These are phyloP conservation scores for Tragulus kanchil DNA, from an alignment of 2,113 vertebrate genomes.

Conservation along the genomic window DNA sequence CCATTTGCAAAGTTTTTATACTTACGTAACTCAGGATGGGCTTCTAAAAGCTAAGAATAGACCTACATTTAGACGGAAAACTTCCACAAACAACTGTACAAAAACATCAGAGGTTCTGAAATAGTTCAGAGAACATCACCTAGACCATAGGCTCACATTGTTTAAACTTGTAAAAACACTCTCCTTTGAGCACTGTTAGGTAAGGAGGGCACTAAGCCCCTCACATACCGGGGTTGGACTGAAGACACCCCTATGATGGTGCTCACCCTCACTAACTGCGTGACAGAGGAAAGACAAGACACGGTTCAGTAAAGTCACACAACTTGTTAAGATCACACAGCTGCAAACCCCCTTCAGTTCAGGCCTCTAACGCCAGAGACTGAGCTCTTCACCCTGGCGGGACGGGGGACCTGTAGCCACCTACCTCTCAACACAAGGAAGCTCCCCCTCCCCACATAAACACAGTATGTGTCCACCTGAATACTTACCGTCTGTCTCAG, in stretches of 20 bases:
- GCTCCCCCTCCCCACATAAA: neutral
- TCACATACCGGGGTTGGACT: neutral
- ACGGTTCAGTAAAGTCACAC: neutral
- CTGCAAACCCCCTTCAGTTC: neutral
- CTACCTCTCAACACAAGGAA: neutral
- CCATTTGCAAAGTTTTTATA: neutral
- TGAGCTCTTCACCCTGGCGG: neutral
- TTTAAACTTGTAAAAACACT: neutral
- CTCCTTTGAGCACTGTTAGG: neutral
- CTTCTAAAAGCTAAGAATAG: neutral
- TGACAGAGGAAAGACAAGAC: neutral
- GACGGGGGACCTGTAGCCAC: neutral
- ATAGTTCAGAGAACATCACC: slow-evolving; percentile 2
- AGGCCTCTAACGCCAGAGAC: neutral
- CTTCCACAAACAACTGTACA: neutral
- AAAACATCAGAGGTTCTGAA: neutral
- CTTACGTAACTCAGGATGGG: neutral
- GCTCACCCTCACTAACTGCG: too few relatives aligned
- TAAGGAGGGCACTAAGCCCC: neutral
- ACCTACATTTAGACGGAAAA: neutral
- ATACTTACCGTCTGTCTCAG: slow-evolving; percentile 94
- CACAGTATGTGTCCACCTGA: neutral
- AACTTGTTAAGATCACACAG: neutral
- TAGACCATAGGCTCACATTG: neutral
- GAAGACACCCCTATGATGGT: neutral